Conservation (phyloP, 30 jellyfish, hydroid and myxozoan genomes). For the Catostylus mosaicus region DNA sequence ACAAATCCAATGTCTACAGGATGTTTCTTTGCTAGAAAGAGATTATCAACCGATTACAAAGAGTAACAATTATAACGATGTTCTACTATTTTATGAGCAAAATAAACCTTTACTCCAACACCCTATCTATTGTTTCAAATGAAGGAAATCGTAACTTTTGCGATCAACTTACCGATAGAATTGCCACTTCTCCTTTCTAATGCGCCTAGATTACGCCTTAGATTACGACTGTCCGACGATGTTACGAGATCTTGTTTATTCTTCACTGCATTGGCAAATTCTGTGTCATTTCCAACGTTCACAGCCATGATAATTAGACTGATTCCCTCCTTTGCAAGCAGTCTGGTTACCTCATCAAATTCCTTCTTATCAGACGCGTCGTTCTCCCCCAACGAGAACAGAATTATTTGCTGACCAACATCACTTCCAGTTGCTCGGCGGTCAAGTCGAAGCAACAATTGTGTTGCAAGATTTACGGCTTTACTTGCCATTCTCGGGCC, state of each 20-base stretch:
- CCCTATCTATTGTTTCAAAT: too few species aligned
- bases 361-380: background rate
- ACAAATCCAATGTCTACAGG: slow-evolving; percentile 56
- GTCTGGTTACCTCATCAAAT: background rate
- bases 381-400: background rate
- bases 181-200: slow-evolving; percentile 11
- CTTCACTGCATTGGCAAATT: background rate
- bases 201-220: background rate
- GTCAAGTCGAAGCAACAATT: background rate
- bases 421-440: background rate
- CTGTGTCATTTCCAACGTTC: background rate
- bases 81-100: too few species aligned
- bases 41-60: too few species aligned
- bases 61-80: too few species aligned
- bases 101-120: too few species aligned
- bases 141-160: too few species aligned
- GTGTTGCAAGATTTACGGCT: background rate
- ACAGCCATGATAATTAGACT: background rate
- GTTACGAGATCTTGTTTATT: background rate
- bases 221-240: background rate
- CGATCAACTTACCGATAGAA: background rate
- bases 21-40: slow-evolving; percentile 30
- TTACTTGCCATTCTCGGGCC: slow-evolving; percentile 1
- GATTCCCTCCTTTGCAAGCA: background rate
- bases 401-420: background rate